Conservation (phyloP, 2,113 vertebrate species). For the Sceloporus tristichus region DNA sequence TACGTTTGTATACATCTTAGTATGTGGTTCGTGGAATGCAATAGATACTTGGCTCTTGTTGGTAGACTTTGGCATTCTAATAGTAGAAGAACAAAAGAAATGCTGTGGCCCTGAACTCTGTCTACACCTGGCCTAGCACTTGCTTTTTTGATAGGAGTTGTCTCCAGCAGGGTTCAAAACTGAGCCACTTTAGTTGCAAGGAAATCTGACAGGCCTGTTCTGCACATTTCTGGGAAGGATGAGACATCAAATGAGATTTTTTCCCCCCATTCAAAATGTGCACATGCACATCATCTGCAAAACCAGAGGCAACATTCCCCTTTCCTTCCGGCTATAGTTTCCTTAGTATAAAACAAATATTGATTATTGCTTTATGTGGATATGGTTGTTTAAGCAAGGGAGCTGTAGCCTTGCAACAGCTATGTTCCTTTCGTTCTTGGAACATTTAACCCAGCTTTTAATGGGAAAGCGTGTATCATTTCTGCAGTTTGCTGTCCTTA, state of each 20-base stretch:
- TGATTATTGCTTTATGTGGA: conserved; percentile 12
- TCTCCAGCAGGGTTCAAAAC: not conserved
- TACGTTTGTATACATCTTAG: not conserved
- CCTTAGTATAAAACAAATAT: conserved; percentile 14
- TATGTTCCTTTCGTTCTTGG: not conserved
- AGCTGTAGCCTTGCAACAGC: not conserved
- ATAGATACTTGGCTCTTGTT: not conserved
- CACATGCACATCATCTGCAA: fast-evolving
- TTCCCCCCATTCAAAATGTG: conserved; percentile 13
- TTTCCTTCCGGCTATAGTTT: conserved; percentile 1
- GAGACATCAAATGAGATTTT: not conserved
- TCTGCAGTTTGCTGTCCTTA: not conserved
- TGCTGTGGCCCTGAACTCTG: no score
- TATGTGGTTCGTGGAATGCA: not conserved
- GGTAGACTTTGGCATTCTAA: not conserved
- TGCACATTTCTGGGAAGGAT: not conserved
- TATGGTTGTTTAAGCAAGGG: conserved; percentile 3
- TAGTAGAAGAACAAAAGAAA: not conserved
- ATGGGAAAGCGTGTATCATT: not conserved
- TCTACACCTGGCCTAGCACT: no score
- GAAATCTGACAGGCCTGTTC: not conserved
- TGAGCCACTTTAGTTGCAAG: not conserved
- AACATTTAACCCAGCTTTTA: conserved; percentile 15
- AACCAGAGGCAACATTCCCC: not conserved
- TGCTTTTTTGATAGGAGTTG: not conserved